A percentile compares a stretch with the other conserved stretches of the same genome.
Conservation (phyloP, 2,888 invertebrate genomes). For the Eucriotettix oculatus region DNA sequence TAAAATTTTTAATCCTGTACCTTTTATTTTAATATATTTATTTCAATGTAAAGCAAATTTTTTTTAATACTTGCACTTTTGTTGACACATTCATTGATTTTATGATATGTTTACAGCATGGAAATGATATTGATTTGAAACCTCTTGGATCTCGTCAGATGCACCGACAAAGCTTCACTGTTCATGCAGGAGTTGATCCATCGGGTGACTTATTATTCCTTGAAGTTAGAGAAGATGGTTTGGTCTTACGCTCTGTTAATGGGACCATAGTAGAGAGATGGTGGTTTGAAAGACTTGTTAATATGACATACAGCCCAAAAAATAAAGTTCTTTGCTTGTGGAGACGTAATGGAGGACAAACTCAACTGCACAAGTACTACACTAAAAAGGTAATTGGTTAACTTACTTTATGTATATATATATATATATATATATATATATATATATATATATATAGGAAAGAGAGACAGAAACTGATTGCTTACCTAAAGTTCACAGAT, state of each 20-base stretch:
- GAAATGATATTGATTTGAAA: slow-evolving; percentile 93
- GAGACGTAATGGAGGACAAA: slow-evolving; percentile 87
- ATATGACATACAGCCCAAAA: slow-evolving; percentile 99
- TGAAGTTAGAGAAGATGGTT: slow-evolving; percentile 93
- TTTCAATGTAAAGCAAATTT: too few species aligned
- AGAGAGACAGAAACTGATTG: too few species aligned
- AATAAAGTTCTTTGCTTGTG: slow-evolving; percentile 94
- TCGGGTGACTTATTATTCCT: slow-evolving; percentile 74
- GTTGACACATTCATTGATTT: too few species aligned
- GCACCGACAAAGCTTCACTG: slow-evolving; percentile 95
- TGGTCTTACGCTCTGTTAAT: slow-evolving; percentile 63
- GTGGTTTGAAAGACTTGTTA: slow-evolving; percentile 98
- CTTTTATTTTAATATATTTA: too few species aligned
- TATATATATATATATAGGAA: background rate
- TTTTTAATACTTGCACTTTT: too few species aligned
- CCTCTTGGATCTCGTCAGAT: slow-evolving; percentile 88
- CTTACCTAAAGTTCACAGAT: too few species aligned
- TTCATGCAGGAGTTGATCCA: slow-evolving; percentile 89
- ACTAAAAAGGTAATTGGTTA: slow-evolving; percentile 74
- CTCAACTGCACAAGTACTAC: slow-evolving; percentile 94
- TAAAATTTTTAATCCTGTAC: too few species aligned
- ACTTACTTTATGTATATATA: background rate
- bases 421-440: background rate
- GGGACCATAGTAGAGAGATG: slow-evolving; percentile 86
- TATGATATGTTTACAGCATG: slow-evolving; percentile 34